Evolutionary conservation across 2,888 invertebrate genomes (phyloP).

Genomic region (Galerucella calmariensis): DNA sequence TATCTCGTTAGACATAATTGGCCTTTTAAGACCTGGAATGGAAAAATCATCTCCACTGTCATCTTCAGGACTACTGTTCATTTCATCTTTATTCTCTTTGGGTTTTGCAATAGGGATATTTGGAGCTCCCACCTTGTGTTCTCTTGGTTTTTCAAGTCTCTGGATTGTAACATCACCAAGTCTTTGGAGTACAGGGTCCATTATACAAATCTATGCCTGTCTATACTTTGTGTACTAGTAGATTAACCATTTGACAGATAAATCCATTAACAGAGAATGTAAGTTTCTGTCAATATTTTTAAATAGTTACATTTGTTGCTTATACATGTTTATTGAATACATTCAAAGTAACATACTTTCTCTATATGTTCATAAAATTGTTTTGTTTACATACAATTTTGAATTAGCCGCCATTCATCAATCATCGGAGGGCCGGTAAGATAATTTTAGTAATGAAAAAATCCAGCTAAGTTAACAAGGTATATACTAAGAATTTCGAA

Average conservation of each 20-base stretch:
- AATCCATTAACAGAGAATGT: background rate
- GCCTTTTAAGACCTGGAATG: constrained; percentile 48
- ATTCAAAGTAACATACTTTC: constrained; percentile 4
- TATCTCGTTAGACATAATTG: constrained; percentile 49
- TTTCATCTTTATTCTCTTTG: constrained; percentile 50
- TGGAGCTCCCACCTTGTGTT: constrained; percentile 51
- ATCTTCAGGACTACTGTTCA: constrained; percentile 49
- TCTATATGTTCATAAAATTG: constrained; percentile 30
- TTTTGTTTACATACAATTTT: constrained; percentile 55
- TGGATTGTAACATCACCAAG: constrained; percentile 73
- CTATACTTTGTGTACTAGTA: constrained; percentile 5
- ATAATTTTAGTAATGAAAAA: constrained; percentile 33
- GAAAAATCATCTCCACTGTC: constrained; percentile 51
- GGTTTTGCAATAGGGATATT: constrained; percentile 47
- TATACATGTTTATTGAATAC: background rate
- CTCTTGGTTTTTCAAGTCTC: constrained; percentile 63
- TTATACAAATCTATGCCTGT: constrained; percentile 47
- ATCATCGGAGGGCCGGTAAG: constrained; percentile 52
- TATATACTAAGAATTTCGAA: background rate
- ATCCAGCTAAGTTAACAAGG: constrained; percentile 18
- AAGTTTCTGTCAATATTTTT: background rate
- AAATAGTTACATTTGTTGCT: constrained; percentile 42
- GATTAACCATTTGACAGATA: constrained; percentile 11
- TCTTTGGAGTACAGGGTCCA: constrained; percentile 70
- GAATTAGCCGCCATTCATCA: constrained; percentile 56